These are phyloP conservation scores for Nematolebias whitei DNA, from an alignment of 2,113 vertebrate genomes.

Conservation along the genomic window DNA sequence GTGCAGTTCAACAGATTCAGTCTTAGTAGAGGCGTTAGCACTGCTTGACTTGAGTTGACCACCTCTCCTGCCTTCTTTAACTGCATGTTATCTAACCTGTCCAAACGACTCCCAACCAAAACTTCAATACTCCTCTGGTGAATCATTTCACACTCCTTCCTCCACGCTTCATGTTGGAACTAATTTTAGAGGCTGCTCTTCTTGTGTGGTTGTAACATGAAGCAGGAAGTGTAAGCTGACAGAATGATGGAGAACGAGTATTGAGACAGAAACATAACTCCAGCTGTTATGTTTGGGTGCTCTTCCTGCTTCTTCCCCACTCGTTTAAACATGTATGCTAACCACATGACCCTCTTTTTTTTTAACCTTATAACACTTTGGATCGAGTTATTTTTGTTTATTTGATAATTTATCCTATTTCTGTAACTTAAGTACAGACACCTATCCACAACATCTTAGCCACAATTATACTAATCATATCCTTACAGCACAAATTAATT, in stretches of 20 bases:
- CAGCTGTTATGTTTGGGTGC: slow-evolving; percentile 66
- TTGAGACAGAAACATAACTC: slow-evolving; percentile 65
- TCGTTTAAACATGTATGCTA: slow-evolving; percentile 66
- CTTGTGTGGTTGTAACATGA: slow-evolving; percentile 42
- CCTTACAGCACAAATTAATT: neutral
- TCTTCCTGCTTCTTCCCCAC: slow-evolving; percentile 40
- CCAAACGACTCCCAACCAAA: slow-evolving; percentile 47
- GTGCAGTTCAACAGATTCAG: too few species aligned
- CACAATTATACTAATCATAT: neutral
- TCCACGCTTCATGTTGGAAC: slow-evolving; percentile 39
- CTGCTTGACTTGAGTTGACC: too few species aligned
- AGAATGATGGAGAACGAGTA: slow-evolving; percentile 52
- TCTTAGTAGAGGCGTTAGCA: slow-evolving; percentile 58
- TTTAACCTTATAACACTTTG: too few species aligned
- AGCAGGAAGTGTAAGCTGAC: slow-evolving; percentile 41
- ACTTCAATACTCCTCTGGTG: slow-evolving; percentile 60
- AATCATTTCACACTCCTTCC: slow-evolving; percentile 48
- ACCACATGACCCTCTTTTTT: slow-evolving; percentile 44
- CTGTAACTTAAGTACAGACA: slow-evolving; percentile 29
- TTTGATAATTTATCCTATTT: too few species aligned
- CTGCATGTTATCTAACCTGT: slow-evolving; percentile 67
- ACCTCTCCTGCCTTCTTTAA: slow-evolving; percentile 51
- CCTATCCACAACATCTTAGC: slow-evolving; percentile 20
- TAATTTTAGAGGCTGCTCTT: slow-evolving; percentile 36
- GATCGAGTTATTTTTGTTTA: slow-evolving; percentile 14